Base-by-base conservation (phyloP, 2,888 invertebrate species). In the Bursaphelenchus okinawaensis region DNA sequence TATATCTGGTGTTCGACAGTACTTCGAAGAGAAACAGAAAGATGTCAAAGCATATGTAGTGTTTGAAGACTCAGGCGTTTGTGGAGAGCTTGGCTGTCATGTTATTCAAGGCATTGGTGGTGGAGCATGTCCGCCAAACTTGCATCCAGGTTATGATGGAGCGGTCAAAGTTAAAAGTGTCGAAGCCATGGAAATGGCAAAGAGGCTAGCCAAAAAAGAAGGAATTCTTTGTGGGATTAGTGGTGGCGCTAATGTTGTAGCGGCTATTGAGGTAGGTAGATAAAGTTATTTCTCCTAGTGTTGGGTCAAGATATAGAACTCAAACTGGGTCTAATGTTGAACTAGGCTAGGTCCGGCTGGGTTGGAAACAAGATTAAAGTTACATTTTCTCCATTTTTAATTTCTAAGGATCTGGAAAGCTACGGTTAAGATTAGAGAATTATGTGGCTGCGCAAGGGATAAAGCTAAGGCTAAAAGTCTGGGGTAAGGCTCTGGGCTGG, bases 21-120 rank as follows among this genome's bases (percentile, higher is more conserved):
- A 61, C 51, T 66, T 78, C 55, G 72, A 76, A 60, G 76, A 77
- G 66, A 71, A 75, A 69, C 76, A 78, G 60, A 76, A 76, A 16
- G 69, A 62, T 8, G 66, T 67, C n/a, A 19, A 71, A 63, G 58
- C 71, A 1, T 77, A 55, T 60, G 71, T 75, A 2, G 75, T 77
- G 8, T 69, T 66, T 55, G 77, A 77, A 60, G 69, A 71, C 4
- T 71, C 77, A 0, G 76, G 73, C 12, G 69, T 77, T 65, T 75
- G 73, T 56, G 75, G 76, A 22, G 62, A 74, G 4, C 67, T 68
- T 19, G 67, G 68, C 54, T 70, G 73, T 19, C 77, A 77, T 63
- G 73, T 75, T 64, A 77, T 77, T 62, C 23, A 29, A 27, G 59
- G 61, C 31, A 77, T 76, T 68, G 77, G 77, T 16, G 70, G 63